Evolutionary conservation across 2,797 vertebrate genomes (phyloP).

Genomic region (Malacoraja senta): DNA sequence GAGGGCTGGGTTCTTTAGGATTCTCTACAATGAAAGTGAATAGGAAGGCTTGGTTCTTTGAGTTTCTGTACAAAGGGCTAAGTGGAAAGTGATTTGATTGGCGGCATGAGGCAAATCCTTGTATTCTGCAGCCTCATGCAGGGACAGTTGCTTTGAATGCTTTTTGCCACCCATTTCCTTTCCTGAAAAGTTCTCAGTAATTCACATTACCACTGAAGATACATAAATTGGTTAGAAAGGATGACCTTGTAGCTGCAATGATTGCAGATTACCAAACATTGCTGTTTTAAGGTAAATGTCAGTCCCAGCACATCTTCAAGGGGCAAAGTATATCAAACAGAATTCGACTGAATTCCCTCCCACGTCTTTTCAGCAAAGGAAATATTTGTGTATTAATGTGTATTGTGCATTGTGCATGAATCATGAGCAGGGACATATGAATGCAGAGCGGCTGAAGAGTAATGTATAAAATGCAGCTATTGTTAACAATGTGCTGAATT

Average conservation of each 20-base stretch:
- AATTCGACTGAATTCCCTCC: background rate
- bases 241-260: background rate
- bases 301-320: slow-evolving; percentile 20
- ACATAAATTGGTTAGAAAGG: background rate
- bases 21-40: background rate
- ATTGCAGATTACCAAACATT: background rate
- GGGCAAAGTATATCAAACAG: background rate
- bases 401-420: slow-evolving; percentile 21
- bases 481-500: background rate
- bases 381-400: slow-evolving; percentile 33
- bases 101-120: background rate
- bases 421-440: slow-evolving; percentile 10
- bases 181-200: slow-evolving; percentile 7
- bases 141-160: slow-evolving; percentile 1
- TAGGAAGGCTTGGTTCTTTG: background rate
- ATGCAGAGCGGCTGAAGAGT: background rate
- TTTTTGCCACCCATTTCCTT: background rate
- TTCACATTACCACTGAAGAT: background rate
- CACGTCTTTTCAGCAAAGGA: background rate
- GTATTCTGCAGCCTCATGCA: background rate
- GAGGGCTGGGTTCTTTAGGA: background rate
- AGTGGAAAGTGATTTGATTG: background rate
- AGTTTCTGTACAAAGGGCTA: background rate
- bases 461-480: background rate
- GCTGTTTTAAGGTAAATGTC: slow-evolving; percentile 1